phyloP scores from a whole-genome alignment of 1,140 invertebrate species.

The Pseudomyrmex gracilis region DNA sequence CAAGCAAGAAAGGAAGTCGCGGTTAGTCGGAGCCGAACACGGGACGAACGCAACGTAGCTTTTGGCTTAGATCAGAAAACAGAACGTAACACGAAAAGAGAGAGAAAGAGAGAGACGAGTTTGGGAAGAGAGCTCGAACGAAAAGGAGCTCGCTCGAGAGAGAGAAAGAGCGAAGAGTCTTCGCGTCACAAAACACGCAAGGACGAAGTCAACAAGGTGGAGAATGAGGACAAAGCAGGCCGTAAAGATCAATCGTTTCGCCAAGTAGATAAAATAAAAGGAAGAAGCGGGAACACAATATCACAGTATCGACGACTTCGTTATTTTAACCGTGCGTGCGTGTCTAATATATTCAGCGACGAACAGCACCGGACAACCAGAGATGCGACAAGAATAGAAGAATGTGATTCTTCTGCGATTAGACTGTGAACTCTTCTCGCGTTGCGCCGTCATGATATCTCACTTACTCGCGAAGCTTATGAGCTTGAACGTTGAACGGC shows the following conservation, averaged over 20 bases:
- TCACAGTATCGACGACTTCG: conserved; percentile 37
- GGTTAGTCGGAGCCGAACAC: conserved; percentile 42
- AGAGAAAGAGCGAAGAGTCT: too few species aligned
- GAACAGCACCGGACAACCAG: not conserved
- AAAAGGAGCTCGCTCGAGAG: too few species aligned
- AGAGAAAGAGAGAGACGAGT: not conserved
- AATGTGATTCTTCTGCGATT: not conserved
- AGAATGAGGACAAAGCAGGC: not conserved
- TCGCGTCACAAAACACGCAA: conserved; percentile 14
- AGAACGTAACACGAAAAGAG: conserved; percentile 17
- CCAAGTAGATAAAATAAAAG: conserved; percentile 1
- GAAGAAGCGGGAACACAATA: conserved; percentile 30
- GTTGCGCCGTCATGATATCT: too few species aligned
- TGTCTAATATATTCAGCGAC: not conserved
- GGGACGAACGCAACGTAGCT: conserved; percentile 14
- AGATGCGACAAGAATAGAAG: not conserved
- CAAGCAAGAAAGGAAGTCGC: conserved; percentile 72
- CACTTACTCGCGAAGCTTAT: too few species aligned
- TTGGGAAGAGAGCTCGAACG: too few species aligned
- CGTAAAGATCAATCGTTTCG: not conserved
- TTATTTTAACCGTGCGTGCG: conserved; percentile 11
- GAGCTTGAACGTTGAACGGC: not conserved
- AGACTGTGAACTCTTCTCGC: not conserved
- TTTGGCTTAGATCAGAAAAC: conserved; percentile 24
- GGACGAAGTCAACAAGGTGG: conserved; percentile 22